Base-by-base conservation (phyloP, 2,888 invertebrate genomes). In the Drosophila helvetica region DNA sequence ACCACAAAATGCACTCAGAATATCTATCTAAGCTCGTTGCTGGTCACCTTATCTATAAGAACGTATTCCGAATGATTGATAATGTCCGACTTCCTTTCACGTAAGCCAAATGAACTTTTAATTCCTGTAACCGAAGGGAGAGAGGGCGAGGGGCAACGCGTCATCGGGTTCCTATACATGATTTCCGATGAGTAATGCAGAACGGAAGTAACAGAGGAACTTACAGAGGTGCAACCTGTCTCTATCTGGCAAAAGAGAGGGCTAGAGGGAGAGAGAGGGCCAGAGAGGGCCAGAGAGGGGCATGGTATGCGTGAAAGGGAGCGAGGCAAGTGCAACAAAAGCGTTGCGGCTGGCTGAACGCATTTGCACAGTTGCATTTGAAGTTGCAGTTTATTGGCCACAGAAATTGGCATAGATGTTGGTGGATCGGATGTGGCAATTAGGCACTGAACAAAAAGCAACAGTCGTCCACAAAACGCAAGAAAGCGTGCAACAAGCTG, bases 331-430 rank as follows among this genome's bases (percentile, higher is more conserved):
- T 71, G 77, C 77, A 78, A 55, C 45, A 60, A 52, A 60, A 50
- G 57, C 80, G 82, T 78, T 84, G 81, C 88, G 81, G 80, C 86
- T 87, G 68, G 79, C 67, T 83, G 87, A 64, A 70, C 88, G 74
- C 74, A 80, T 61, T 52, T 33, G 45, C 38, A 38, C 38, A 45
- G 52, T 33, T 27, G 43, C 38, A 45, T 45, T 33, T 27, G 43
- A 50, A 50, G 74, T 56, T 67, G 80, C 87, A 74, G 80, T 86
- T 88, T 85, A 88, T 85, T 86, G 85, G 89, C 85, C 89, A 86
- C 89, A 86, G 38, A 73, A 70, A 30, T 27, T 30, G 17, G 51
- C 51, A 43, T 42, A 27, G 42, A 38, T 27, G 27, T 58, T 59
- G 47, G 47, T 65, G 67, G 50, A 63, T 66, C 47, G 52, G 30